phyloP scores from a whole-genome alignment of 2,797 vertebrate species.

The Paratrypauchen microcephalus region DNA sequence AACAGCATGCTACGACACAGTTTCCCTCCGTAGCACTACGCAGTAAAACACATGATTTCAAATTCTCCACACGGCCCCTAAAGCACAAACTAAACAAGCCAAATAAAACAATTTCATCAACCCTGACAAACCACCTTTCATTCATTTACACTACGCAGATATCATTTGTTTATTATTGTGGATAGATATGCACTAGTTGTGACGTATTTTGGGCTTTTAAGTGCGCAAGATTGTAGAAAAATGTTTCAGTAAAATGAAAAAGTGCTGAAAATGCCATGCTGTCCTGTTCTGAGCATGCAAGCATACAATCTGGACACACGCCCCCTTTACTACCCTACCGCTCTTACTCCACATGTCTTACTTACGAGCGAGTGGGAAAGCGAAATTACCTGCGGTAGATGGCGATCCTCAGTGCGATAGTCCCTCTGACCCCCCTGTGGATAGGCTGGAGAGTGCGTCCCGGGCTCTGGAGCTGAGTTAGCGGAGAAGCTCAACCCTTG shows the following conservation, averaged over 20 bases:
- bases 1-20: conserved; percentile 62
- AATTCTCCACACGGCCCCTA: conserved; percentile 26
- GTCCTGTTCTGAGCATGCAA: conserved; percentile 46
- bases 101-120: conserved; percentile 15
- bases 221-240: conserved; percentile 27
- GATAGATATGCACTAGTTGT: conserved; percentile 54
- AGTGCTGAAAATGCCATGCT: conserved; percentile 51
- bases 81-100: conserved; percentile 32
- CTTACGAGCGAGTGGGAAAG: conserved; percentile 22
- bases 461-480: conserved; percentile 51
- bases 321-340: conserved; percentile 35
- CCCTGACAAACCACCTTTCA: conserved; percentile 15
- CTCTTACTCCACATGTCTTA: conserved; percentile 19
- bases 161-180: conserved; percentile 43
- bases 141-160: conserved; percentile 13
- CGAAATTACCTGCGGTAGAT: conserved; percentile 64
- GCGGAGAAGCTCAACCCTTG: conserved; percentile 71
- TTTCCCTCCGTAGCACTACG: conserved; percentile 52
- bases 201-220: conserved; percentile 14
- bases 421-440: conserved; percentile 52
- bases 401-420: conserved; percentile 51
- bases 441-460: conserved; percentile 51
- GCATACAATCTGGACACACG: conserved; percentile 29
- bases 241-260: conserved; percentile 40
- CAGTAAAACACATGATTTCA: conserved; percentile 48